Conservation (phyloP, 2,888 invertebrate species). For the Bimastos eiseni region DNA sequence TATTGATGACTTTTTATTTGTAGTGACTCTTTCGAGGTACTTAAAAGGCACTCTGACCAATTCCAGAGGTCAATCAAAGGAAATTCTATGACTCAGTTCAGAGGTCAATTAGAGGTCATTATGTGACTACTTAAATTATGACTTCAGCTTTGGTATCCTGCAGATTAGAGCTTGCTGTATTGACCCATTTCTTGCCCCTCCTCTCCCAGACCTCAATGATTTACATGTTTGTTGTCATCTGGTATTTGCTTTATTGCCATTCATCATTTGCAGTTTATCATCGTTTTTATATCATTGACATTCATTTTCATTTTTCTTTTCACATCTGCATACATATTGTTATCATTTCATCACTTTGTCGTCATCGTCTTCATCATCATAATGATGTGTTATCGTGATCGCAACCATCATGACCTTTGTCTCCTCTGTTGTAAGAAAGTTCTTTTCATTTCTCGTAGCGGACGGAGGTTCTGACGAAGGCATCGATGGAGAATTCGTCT, state of each 20-base stretch:
- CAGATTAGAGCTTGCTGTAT: no score
- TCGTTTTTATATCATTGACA: background rate
- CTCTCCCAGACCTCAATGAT: background rate
- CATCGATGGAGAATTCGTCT: constrained; percentile 51
- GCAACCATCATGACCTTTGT: background rate
- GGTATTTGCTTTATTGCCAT: background rate
- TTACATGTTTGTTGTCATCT: background rate
- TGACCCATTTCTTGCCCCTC: background rate
- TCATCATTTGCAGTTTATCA: background rate
- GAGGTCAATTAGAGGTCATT: no score
- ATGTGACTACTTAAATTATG: no score
- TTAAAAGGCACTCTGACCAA: no score
- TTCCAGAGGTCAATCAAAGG: no score
- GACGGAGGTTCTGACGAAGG: constrained; percentile 1
- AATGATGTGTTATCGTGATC: no score
- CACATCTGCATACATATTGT: background rate
- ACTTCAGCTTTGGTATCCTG: no score
- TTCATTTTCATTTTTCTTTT: background rate
- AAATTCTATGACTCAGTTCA: no score
- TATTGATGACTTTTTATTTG: no score
- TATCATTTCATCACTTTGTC: background rate
- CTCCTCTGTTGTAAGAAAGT: background rate
- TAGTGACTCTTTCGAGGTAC: no score
- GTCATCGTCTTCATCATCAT: background rate
- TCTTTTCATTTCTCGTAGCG: background rate